Evolutionary conservation across 2,113 vertebrate genomes (phyloP).

Genomic region (Clupea harengus): DNA sequence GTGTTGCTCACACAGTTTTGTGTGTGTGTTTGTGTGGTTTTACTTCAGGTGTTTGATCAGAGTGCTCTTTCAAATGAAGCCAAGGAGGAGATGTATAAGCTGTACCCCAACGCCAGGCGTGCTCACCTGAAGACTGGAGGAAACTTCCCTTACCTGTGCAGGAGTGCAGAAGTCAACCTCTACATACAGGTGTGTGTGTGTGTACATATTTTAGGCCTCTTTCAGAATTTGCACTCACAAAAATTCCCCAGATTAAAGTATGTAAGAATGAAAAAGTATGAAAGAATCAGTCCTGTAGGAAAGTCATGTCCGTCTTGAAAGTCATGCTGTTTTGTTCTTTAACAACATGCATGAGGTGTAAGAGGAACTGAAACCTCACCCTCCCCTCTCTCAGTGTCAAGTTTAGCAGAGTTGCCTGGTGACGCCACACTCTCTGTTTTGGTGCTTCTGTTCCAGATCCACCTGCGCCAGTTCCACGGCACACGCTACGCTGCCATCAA

Average conservation of each 20-base stretch:
- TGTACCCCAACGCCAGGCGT: slow-evolving; percentile 91
- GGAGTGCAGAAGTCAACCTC: slow-evolving; percentile 95
- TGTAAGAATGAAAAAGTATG: not conserved
- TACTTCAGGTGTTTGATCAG: slow-evolving; percentile 90
- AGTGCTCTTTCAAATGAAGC: slow-evolving; percentile 93
- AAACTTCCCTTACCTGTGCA: slow-evolving; percentile 94
- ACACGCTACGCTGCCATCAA: slow-evolving; percentile 91
- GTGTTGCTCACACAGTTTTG: too few relatives aligned
- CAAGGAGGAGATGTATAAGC: slow-evolving; percentile 98
- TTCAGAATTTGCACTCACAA: too few relatives aligned
- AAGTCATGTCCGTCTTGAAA: not conserved
- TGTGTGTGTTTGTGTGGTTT: slow-evolving; percentile 15
- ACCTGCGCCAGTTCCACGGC: slow-evolving; percentile 92
- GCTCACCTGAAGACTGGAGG: slow-evolving; percentile 98
- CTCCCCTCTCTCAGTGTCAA: too few relatives aligned
- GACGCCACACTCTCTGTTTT: not conserved
- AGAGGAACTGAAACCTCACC: not conserved
- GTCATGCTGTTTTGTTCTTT: not conserved
- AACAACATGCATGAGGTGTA: not conserved
- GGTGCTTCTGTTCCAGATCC: slow-evolving; percentile 75
- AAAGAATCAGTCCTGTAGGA: not conserved
- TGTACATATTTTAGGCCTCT: not conserved
- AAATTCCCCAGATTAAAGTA: too few relatives aligned
- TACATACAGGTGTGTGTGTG: slow-evolving; percentile 84
- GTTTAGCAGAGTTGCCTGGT: not conserved